phyloP scores from a whole-genome alignment of 2,888 invertebrate species.

The Pogonocherus hispidulus region DNA sequence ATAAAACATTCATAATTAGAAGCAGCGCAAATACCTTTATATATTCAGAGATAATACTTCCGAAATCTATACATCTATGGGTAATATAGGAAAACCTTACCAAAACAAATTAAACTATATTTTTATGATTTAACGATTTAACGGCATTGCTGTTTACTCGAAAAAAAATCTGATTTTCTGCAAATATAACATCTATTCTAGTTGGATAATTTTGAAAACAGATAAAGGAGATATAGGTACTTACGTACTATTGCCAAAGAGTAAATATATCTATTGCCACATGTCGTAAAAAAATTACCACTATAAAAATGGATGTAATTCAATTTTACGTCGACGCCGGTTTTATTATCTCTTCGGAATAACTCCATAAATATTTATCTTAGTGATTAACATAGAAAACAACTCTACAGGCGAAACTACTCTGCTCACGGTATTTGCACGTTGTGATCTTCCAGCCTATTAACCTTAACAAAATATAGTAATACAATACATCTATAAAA shows the following conservation, averaged over 20 bases:
- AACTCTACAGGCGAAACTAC: neutral
- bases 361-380: conserved; percentile 4
- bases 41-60: no score
- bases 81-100: no score
- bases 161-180: no score
- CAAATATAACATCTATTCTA: no score
- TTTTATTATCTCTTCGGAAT: neutral
- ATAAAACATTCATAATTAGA: no score
- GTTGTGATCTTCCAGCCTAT: neutral
- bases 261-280: no score
- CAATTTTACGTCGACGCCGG: neutral
- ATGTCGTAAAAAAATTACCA: neutral
- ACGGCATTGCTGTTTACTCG: no score
- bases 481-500: neutral
- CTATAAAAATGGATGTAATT: no score
- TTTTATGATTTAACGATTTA: no score
- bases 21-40: no score
- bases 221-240: neutral
- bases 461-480: neutral
- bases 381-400: neutral
- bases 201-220: neutral
- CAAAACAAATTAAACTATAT: no score
- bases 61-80: no score
- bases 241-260: neutral
- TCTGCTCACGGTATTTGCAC: neutral